A percentile compares a stretch with the other conserved stretches of the same genome.
Evolutionary conservation across 2,888 invertebrate genomes (phyloP).

Genomic region (Xestobium rufovillosum): DNA sequence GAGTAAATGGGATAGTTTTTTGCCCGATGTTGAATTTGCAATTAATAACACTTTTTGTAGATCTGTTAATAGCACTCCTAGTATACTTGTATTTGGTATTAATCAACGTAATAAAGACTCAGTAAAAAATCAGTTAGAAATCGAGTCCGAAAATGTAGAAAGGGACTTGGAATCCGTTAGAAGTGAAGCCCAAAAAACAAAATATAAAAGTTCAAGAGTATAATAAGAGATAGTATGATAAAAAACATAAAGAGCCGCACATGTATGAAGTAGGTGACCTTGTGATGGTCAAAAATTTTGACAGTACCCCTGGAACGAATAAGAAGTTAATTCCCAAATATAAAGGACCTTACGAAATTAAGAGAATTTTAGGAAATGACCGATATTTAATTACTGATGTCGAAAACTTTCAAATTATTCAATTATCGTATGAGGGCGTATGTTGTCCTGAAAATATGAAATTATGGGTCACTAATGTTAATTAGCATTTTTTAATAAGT

Average conservation of each 20-base stretch:
- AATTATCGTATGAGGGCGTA: constrained; percentile 17
- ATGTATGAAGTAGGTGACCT: constrained; percentile 19
- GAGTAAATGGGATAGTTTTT: constrained; percentile 20
- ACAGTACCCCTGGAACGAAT: constrained; percentile 20
- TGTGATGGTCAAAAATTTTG: constrained; percentile 22
- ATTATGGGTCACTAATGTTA: too few relatives aligned
- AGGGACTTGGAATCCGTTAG: constrained; percentile 11
- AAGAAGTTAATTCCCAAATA: constrained; percentile 24
- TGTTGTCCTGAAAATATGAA: constrained; percentile 16
- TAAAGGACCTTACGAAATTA: constrained; percentile 23
- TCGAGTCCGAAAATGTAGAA: constrained; percentile 11
- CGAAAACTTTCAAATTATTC: constrained; percentile 20
- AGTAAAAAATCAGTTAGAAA: constrained; percentile 13
- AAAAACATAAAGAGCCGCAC: constrained; percentile 15
- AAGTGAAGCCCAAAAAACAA: constrained; percentile 12
- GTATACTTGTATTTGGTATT: too few relatives aligned
- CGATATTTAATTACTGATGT: constrained; percentile 22
- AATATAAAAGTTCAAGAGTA: constrained; percentile 17
- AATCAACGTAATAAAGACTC: too few relatives aligned
- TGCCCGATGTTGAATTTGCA: too few relatives aligned
- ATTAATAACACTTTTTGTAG: too few relatives aligned
- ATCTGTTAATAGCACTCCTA: too few relatives aligned
- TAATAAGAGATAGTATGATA: constrained; percentile 17
- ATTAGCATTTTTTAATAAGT: too few relatives aligned
- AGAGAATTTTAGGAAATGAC: constrained; percentile 22